phyloP scores from a whole-genome alignment of 2,113 vertebrate species.

The Seriola rivoliana region DNA sequence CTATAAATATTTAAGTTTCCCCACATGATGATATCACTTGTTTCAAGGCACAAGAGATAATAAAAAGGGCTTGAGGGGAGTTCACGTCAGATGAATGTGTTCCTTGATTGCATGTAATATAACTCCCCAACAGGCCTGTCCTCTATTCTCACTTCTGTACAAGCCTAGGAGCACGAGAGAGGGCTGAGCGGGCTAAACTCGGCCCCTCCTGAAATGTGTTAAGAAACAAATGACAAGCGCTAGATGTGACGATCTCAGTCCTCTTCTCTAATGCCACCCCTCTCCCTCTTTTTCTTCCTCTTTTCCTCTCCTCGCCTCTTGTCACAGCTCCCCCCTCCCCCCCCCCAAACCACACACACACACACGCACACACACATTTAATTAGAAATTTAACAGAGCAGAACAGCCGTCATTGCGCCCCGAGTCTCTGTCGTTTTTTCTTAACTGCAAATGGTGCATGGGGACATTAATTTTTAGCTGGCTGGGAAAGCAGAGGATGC shows the following conservation, averaged over 20 bases:
- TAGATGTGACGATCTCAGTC: constrained; percentile 12
- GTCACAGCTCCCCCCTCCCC: constrained; percentile 15
- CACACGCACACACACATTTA: constrained; percentile 72
- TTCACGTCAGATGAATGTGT: neutral
- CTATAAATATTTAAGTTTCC: neutral
- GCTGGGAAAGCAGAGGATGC: constrained; percentile 78
- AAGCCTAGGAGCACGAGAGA: neutral
- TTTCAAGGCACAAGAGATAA: constrained; percentile 10
- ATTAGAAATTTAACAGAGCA: constrained; percentile 88
- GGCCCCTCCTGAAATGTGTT: neutral
- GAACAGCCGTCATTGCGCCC: constrained; percentile 82
- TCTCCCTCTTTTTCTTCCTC: neutral
- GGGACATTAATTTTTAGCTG: constrained; percentile 87
- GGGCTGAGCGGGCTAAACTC: constrained; percentile 12
- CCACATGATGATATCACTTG: neutral
- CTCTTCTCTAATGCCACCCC: neutral
- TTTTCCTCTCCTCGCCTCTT: constrained; percentile 12
- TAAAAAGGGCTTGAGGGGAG: neutral
- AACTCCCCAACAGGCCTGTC: neutral
- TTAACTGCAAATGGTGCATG: constrained; percentile 86
- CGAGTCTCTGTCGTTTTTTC: constrained; percentile 84
- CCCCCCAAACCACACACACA: constrained; percentile 17
- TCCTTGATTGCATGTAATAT: neutral
- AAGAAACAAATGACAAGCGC: constrained; percentile 13
- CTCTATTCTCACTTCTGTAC: neutral